Conservation (phyloP, 2,113 vertebrate species). For the Onychorhynchus coronatus region DNA sequence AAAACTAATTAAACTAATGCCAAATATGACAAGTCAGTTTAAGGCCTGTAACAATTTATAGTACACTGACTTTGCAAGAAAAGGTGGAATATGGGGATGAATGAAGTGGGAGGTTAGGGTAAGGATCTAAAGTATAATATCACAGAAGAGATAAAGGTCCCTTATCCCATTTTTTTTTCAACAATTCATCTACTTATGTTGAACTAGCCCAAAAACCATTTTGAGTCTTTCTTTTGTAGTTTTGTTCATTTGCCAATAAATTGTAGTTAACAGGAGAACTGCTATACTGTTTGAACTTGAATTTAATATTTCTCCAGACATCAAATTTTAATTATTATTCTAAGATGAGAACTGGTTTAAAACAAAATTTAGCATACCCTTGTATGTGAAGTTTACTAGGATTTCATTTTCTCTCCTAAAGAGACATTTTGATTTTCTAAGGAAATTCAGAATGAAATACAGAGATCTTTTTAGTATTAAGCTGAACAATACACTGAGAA, state of each 20-base stretch:
- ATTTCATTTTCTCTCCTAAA: background rate
- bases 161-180: background rate
- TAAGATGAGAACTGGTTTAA: background rate
- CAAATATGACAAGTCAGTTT: slow-evolving; percentile 84
- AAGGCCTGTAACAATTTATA: slow-evolving; percentile 72
- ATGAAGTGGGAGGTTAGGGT: background rate
- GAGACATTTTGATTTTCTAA: background rate
- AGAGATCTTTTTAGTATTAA: background rate
- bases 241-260: background rate
- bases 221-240: background rate
- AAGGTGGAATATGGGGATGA: background rate
- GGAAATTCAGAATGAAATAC: background rate
- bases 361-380: background rate
- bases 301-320: background rate
- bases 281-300: background rate
- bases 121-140: background rate
- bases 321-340: background rate
- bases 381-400: background rate
- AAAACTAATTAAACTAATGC: slow-evolving; percentile 84
- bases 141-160: background rate
- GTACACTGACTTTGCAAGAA: background rate
- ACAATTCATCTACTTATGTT: background rate
- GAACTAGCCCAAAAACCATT: background rate
- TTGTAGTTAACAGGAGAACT: background rate
- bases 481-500: background rate